Evolutionary conservation across 2,888 invertebrate species (phyloP).

Genomic region (Pandemis cinnamomeana): DNA sequence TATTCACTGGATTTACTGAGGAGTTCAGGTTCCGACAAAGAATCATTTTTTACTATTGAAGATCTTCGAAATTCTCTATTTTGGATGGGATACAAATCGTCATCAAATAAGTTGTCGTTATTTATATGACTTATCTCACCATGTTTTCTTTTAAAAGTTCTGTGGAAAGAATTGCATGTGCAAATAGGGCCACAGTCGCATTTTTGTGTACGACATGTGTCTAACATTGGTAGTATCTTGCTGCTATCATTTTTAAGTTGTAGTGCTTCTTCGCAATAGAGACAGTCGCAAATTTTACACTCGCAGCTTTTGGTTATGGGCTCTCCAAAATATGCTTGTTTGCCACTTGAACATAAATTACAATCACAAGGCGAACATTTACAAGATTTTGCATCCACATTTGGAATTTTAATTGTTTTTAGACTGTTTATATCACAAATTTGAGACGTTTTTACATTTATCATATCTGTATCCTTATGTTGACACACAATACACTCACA

Average conservation of each 20-base stretch:
- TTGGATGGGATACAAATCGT: conserved; percentile 13
- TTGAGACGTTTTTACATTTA: conserved; percentile 43
- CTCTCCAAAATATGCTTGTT: conserved; percentile 11
- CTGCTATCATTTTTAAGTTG: neutral
- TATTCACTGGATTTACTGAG: conserved; percentile 5
- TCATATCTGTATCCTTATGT: conserved; percentile 45
- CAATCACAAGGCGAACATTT: conserved; percentile 53
- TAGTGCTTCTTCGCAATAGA: conserved; percentile 33
- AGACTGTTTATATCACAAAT: neutral
- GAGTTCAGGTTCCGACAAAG: conserved; percentile 9
- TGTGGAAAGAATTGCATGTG: conserved; percentile 45
- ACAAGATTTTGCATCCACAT: conserved; percentile 37
- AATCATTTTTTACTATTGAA: neutral
- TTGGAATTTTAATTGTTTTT: neutral
- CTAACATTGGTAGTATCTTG: neutral
- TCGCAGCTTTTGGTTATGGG: conserved; percentile 41
- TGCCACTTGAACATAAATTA: conserved; percentile 45
- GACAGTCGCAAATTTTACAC: conserved; percentile 51
- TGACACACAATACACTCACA: conserved; percentile 59
- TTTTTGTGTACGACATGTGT: conserved; percentile 11
- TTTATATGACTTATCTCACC: neutral
- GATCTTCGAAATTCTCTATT: neutral
- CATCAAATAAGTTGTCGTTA: conserved; percentile 1
- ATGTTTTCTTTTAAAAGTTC: neutral
- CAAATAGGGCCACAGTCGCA: conserved; percentile 44